Evolutionary conservation across 2,888 invertebrate species (phyloP).

Genomic region (Protophormia terraenovae): DNA sequence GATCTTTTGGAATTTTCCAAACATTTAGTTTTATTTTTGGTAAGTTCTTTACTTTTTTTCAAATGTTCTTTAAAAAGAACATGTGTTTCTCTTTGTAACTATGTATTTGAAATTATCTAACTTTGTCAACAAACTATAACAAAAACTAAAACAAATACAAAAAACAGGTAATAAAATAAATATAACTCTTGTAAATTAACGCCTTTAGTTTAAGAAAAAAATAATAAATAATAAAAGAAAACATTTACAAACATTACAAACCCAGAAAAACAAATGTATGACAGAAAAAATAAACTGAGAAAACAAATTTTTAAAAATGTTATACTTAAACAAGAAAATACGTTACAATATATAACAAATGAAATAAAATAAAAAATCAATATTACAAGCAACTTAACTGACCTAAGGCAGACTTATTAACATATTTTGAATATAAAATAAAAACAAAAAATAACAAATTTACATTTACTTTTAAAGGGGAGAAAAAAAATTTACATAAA

Average conservation of each 20-base stretch:
- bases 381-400: conserved; percentile 58
- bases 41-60: background rate
- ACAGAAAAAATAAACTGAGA: background rate
- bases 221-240: too few species aligned
- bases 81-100: background rate
- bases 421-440: conserved; percentile 42
- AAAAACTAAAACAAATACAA: background rate
- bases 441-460: background rate
- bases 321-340: too few species aligned
- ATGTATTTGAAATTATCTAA: background rate
- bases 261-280: background rate
- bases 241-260: background rate
- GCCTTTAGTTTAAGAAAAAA: background rate
- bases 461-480: background rate
- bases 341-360: background rate
- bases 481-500: background rate
- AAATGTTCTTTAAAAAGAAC: background rate
- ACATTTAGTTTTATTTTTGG: too few species aligned
- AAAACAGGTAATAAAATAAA: background rate
- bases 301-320: conserved; percentile 16
- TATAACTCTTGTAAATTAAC: conserved; percentile 10
- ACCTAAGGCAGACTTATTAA: conserved; percentile 66
- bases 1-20: too few species aligned
- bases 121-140: background rate
- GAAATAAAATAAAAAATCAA: conserved; percentile 59